Evolutionary conservation across 2,797 vertebrate species (phyloP).

Genomic region (Pseudomugil gertrudae): DNA sequence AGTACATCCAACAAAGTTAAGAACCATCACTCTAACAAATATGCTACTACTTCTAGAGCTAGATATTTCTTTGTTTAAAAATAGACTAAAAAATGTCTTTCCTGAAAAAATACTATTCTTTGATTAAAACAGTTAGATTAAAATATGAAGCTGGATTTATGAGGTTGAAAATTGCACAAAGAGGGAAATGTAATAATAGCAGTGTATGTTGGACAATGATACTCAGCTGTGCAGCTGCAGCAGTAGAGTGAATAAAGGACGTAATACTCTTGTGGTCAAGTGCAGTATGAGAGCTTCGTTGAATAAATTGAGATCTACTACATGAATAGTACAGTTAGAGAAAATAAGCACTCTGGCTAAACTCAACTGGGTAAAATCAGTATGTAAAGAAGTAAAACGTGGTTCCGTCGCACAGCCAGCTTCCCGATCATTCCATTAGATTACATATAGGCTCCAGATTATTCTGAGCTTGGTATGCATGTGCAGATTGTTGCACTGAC

Average conservation of each 20-base stretch:
- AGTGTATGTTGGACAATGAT: constrained; percentile 16
- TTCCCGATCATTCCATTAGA: not conserved
- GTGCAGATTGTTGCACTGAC: not conserved
- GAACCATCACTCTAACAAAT: too few species aligned
- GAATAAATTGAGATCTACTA: constrained; percentile 24
- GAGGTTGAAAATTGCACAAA: too few species aligned
- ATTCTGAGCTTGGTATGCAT: not conserved
- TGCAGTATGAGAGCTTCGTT: constrained; percentile 22
- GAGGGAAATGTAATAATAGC: constrained; percentile 5
- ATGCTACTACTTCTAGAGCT: too few species aligned
- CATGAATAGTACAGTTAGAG: constrained; percentile 8
- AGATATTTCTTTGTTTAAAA: not conserved
- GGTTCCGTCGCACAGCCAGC: not conserved
- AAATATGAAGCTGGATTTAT: constrained; percentile 6
- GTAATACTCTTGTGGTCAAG: constrained; percentile 40
- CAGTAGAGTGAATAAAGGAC: constrained; percentile 29
- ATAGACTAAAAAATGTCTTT: too few species aligned
- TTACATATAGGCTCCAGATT: not conserved
- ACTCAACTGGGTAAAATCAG: constrained; percentile 18
- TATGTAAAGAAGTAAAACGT: not conserved
- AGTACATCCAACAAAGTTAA: too few species aligned
- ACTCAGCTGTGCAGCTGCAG: constrained; percentile 35
- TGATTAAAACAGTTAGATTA: not conserved
- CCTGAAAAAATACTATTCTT: not conserved
- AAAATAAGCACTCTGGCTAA: not conserved